A percentile compares a stretch with the other conserved stretches of the same genome.
Evolutionary conservation across 2,888 invertebrate species (phyloP).

Genomic region (Nomada fucata): DNA sequence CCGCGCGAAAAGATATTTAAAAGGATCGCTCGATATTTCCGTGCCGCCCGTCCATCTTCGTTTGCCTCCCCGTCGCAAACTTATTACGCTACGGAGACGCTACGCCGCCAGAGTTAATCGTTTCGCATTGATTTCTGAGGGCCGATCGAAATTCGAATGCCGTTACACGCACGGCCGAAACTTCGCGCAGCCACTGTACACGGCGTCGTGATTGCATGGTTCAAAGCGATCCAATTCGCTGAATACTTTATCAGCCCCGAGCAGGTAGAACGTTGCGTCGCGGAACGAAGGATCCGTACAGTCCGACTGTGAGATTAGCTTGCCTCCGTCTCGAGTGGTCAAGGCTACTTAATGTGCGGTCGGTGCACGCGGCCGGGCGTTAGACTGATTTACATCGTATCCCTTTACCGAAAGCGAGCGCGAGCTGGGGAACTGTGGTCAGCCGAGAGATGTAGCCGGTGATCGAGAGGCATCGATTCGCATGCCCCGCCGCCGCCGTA

Average conservation of each 20-base stretch:
- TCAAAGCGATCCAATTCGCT: neutral
- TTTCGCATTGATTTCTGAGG: too few species aligned
- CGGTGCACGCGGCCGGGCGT: slow-evolving; percentile 80
- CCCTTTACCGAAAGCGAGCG: slow-evolving; percentile 74
- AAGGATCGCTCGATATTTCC: neutral
- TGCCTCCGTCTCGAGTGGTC: slow-evolving; percentile 72
- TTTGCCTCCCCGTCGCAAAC: too few species aligned
- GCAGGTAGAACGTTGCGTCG: slow-evolving; percentile 1
- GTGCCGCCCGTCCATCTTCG: too few species aligned
- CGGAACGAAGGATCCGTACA: slow-evolving; percentile 34
- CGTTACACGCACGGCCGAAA: too few species aligned
- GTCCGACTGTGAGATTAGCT: slow-evolving; percentile 62
- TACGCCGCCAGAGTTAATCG: too few species aligned
- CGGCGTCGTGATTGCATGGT: neutral
- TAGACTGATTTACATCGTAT: slow-evolving; percentile 83
- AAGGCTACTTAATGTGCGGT: slow-evolving; percentile 83
- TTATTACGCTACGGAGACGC: too few species aligned
- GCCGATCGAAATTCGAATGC: too few species aligned
- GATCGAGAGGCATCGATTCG: slow-evolving; percentile 63
- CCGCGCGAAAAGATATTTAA: neutral
- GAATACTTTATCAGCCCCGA: slow-evolving; percentile 16
- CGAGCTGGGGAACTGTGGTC: slow-evolving; percentile 76
- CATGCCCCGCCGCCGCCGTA: neutral
- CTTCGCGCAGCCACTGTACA: too few species aligned
- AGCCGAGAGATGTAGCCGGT: slow-evolving; percentile 78